Conservation (phyloP, 2,888 invertebrate species). For the Volucella bombylans region DNA sequence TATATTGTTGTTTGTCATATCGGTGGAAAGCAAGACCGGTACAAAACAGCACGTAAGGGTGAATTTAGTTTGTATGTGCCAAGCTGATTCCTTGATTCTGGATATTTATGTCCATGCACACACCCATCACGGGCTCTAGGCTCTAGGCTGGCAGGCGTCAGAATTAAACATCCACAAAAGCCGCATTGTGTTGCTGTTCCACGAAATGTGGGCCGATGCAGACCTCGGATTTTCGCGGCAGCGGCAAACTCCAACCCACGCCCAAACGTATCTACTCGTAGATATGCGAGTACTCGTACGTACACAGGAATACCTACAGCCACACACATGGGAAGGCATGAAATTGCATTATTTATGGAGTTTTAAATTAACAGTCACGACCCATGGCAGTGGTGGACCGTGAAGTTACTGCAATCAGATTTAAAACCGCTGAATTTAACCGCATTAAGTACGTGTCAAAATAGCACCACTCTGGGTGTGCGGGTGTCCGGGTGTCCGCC, state of each 20-base stretch:
- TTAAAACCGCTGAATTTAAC: slow-evolving; percentile 74
- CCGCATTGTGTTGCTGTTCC: slow-evolving; percentile 54
- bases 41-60: slow-evolving; percentile 52
- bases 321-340: slow-evolving; percentile 29
- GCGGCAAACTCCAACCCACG: neutral
- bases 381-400: slow-evolving; percentile 66
- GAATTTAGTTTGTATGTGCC: slow-evolving; percentile 50
- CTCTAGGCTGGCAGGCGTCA: slow-evolving; percentile 65
- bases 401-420: slow-evolving; percentile 72
- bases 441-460: slow-evolving; percentile 74
- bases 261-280: no score
- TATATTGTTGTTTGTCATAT: slow-evolving; percentile 67
- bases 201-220: slow-evolving; percentile 6
- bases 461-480: slow-evolving; percentile 57
- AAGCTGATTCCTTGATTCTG: slow-evolving; percentile 53
- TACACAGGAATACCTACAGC: neutral
- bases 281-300: neutral
- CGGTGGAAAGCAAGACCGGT: slow-evolving; percentile 40
- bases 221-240: neutral
- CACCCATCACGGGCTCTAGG: slow-evolving; percentile 24
- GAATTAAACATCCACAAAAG: slow-evolving; percentile 68
- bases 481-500: slow-evolving; percentile 12
- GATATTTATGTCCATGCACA: slow-evolving; percentile 52
- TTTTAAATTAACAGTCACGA: slow-evolving; percentile 71
- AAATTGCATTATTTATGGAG: slow-evolving; percentile 72